phyloP scores from a whole-genome alignment of 2,888 invertebrate species.

The Coelopa pilipes region DNA sequence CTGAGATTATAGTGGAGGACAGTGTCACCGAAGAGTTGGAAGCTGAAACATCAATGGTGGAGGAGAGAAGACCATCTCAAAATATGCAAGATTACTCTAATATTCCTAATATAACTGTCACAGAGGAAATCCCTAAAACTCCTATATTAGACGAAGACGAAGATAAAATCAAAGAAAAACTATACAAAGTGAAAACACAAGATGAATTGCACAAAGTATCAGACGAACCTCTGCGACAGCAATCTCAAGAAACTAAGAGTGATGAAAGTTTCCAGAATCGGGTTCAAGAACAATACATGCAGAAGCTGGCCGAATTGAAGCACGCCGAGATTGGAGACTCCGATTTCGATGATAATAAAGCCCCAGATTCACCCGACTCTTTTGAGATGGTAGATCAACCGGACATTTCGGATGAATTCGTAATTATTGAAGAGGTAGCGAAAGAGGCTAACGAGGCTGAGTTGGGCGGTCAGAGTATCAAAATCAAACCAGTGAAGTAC shows the following conservation, averaged over 20 bases:
- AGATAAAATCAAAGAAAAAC: slow-evolving; percentile 63
- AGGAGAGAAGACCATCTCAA: slow-evolving; percentile 61
- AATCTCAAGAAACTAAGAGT: slow-evolving; percentile 45
- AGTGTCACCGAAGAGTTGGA: slow-evolving; percentile 63
- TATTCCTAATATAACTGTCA: slow-evolving; percentile 65
- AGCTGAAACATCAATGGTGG: slow-evolving; percentile 56
- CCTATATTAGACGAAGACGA: slow-evolving; percentile 57
- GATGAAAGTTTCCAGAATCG: slow-evolving; percentile 67
- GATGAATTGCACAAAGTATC: slow-evolving; percentile 61
- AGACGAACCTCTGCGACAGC: slow-evolving; percentile 58
- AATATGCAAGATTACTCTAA: slow-evolving; percentile 66
- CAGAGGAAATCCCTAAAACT: slow-evolving; percentile 62
- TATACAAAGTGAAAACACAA: slow-evolving; percentile 64
- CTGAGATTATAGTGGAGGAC: slow-evolving; percentile 66
- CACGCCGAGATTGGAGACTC: slow-evolving; percentile 65
- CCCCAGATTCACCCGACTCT: slow-evolving; percentile 83
- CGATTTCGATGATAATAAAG: slow-evolving; percentile 69
- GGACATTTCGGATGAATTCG: slow-evolving; percentile 87
- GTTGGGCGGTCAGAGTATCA: slow-evolving; percentile 83
- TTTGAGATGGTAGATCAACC: slow-evolving; percentile 90
- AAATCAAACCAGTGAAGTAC: slow-evolving; percentile 71
- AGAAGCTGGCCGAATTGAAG: slow-evolving; percentile 73
- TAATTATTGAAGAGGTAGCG: slow-evolving; percentile 88
- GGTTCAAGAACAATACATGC: slow-evolving; percentile 67
- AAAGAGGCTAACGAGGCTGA: slow-evolving; percentile 87